Percentiles rank a stretch among this genome's conserved stretches.
Conservation (phyloP, 37 sponge, comb jelly and placozoan species). For the Agelas oroides region DNA sequence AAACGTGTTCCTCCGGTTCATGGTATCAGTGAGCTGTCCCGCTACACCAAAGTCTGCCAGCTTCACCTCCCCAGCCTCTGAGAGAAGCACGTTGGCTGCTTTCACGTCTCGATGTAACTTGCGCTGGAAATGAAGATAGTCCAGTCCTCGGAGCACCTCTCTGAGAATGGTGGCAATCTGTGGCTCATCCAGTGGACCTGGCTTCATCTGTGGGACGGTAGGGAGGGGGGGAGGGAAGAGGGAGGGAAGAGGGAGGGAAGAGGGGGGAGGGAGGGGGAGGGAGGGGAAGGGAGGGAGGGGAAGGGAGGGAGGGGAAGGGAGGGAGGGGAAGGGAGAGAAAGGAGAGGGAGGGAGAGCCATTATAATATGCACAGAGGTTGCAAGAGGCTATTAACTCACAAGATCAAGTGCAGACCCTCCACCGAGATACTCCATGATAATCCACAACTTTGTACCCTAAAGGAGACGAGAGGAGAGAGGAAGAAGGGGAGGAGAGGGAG, state of each 20-base stretch:
- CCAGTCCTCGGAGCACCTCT: conserved; percentile 87
- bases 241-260: background rate
- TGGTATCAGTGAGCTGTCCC: conserved; percentile 94
- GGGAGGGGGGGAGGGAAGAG: background rate
- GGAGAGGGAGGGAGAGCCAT: background rate
- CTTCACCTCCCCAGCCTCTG: conserved; percentile 91
- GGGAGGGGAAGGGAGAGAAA: background rate
- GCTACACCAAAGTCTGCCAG: conserved; percentile 98
- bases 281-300: background rate
- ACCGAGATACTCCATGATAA: conserved; percentile 96
- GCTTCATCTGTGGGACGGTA: conserved; percentile 14
- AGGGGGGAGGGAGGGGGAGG: background rate
- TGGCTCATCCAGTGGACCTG: conserved; percentile 71
- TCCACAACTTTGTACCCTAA: conserved; percentile 93
- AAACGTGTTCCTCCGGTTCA: conserved; percentile 88
- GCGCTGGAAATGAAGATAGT: conserved; percentile 86
- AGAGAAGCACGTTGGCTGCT: conserved; percentile 94
- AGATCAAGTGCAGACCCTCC: conserved; percentile 95
- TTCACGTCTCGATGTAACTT: conserved; percentile 95
- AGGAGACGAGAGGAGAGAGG: background rate
- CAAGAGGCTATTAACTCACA: conserved; percentile 36
- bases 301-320: background rate
- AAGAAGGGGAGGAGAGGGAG: too few species aligned
- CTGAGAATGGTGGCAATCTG: conserved; percentile 92
- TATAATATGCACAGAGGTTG: background rate